phyloP scores from a whole-genome alignment of 2,797 vertebrate genomes.

The Tachyglossus aculeatus region DNA sequence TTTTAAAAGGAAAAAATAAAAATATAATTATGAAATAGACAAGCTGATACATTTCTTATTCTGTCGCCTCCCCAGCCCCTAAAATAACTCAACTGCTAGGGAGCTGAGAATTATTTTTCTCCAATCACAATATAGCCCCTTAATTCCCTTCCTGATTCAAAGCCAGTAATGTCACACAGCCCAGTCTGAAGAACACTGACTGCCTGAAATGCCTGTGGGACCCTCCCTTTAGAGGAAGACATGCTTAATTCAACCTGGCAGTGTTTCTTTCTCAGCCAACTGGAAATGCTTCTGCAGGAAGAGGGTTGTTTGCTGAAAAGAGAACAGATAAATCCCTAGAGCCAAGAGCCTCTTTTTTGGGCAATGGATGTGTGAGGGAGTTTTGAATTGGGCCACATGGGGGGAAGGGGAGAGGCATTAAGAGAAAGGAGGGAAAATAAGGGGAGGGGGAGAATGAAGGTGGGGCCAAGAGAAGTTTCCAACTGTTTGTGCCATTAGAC shows the following conservation, averaged over 20 bases:
- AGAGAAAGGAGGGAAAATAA: not conserved
- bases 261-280: not conserved
- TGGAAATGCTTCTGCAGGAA: no score
- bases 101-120: not conserved
- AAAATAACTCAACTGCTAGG: not conserved
- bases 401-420: not conserved
- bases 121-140: not conserved
- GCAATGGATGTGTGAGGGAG: not conserved
- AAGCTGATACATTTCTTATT: not conserved
- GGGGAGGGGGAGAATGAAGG: not conserved
- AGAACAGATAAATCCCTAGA: no score
- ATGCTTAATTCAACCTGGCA: not conserved
- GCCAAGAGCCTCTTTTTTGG: no score
- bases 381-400: not conserved
- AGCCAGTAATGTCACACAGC: not conserved
- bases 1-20: constrained; percentile 39
- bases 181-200: not conserved
- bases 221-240: not conserved
- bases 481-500: not conserved
- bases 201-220: not conserved
- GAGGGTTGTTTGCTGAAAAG: no score
- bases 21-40: constrained; percentile 16
- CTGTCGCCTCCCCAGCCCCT: not conserved
- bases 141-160: not conserved
- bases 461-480: not conserved